These are phyloP conservation scores for Acrocephalus kingi DNA, from an alignment of 2,113 vertebrate genomes.

Conservation along the genomic window DNA sequence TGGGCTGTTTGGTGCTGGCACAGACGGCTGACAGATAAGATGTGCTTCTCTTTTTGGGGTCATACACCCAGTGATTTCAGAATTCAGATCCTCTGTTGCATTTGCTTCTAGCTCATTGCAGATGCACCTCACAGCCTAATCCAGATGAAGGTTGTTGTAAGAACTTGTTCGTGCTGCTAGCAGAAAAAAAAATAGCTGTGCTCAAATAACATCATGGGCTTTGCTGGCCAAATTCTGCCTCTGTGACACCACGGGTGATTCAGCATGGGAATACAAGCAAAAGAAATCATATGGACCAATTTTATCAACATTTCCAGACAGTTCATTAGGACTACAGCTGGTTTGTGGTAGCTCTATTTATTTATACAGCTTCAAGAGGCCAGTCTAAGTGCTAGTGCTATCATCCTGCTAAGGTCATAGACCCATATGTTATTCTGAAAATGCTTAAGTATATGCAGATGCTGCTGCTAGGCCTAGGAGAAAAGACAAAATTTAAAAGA, in stretches of 20 bases:
- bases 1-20: neutral
- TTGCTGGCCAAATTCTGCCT: neutral
- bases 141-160: conserved; percentile 7
- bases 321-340: neutral
- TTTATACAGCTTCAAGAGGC: neutral
- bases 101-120: neutral
- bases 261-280: neutral
- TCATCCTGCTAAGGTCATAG: neutral
- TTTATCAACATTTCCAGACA: neutral
- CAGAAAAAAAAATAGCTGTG: neutral
- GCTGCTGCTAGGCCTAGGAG: neutral
- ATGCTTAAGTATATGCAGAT: neutral
- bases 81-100: neutral
- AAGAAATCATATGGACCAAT: neutral
- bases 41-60: neutral
- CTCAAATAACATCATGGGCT: neutral
- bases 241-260: neutral
- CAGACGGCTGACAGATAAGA: neutral
- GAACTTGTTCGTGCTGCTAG: neutral
- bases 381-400: neutral
- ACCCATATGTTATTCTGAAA: neutral
- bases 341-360: neutral
- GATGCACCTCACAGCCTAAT: neutral
- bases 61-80: neutral
- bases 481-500: neutral